These are phyloP conservation scores for Gopherus flavomarginatus DNA, from an alignment of 2,113 vertebrate species.

Conservation along the genomic window DNA sequence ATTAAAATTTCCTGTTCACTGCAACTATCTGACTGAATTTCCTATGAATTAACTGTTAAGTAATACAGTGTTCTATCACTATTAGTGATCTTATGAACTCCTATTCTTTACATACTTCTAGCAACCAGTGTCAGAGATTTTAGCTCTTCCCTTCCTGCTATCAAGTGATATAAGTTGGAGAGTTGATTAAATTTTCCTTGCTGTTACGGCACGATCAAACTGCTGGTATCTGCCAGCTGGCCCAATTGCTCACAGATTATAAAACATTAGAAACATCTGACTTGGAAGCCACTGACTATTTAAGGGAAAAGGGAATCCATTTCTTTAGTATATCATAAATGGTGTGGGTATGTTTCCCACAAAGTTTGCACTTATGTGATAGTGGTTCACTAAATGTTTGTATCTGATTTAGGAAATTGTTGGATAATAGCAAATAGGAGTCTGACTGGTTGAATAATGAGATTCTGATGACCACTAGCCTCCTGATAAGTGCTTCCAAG, in stretches of 20 bases:
- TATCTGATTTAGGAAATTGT: constrained; percentile 50
- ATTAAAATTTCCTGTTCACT: not conserved
- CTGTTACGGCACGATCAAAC: not conserved
- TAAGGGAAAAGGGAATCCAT: not conserved
- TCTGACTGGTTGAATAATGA: constrained; percentile 45
- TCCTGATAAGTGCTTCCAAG: constrained; percentile 26
- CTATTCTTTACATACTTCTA: not conserved
- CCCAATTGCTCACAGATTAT: constrained; percentile 6
- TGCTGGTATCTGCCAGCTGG: constrained; percentile 28
- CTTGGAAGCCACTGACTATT: not conserved
- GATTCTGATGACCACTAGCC: constrained; percentile 43
- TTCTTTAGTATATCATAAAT: not conserved
- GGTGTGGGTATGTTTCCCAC: not conserved
- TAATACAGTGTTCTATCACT: not conserved
- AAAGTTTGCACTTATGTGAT: not conserved
- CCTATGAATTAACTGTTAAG: not conserved
- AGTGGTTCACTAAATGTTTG: constrained; percentile 35
- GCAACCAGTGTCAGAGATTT: not conserved
- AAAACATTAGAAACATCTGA: not conserved
- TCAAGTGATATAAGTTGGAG: not conserved
- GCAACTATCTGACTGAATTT: not conserved
- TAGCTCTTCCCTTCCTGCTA: not conserved
- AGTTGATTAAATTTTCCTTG: constrained; percentile 35
- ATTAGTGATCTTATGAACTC: not conserved
- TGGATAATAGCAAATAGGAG: constrained; percentile 45